phyloP scores from a whole-genome alignment of 2,888 invertebrate species.

The Himalopsyche japonica region DNA sequence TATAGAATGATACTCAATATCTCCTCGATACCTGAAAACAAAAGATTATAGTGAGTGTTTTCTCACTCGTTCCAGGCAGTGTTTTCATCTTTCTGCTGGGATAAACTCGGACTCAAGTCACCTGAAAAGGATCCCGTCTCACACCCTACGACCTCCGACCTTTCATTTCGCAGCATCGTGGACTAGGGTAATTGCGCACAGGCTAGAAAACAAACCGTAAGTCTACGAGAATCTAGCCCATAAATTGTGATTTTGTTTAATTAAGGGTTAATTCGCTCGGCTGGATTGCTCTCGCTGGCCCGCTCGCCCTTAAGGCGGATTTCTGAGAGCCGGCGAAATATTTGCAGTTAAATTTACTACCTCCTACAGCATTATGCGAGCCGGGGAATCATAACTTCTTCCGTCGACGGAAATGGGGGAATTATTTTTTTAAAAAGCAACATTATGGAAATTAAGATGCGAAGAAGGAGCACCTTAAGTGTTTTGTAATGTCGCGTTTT shows the following conservation, averaged over 20 bases:
- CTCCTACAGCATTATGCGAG: conserved; percentile 19
- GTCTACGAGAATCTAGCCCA: conserved; percentile 44
- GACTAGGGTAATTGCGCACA: conserved; percentile 43
- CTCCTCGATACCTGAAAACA: background rate
- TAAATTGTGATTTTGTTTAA: conserved; percentile 61
- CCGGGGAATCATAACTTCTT: conserved; percentile 36
- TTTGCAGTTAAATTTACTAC: conserved; percentile 32
- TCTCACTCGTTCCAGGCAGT: background rate
- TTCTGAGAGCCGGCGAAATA: conserved; percentile 31
- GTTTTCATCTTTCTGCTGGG: background rate
- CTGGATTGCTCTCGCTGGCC: conserved; percentile 31
- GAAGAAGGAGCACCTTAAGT: conserved; percentile 38
- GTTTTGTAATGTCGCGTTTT: conserved; percentile 41
- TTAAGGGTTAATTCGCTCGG: conserved; percentile 54
- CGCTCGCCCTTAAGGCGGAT: conserved; percentile 22
- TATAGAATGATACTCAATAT: background rate
- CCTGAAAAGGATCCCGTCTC: background rate
- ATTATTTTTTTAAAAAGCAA: conserved; percentile 37
- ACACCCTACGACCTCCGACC: background rate
- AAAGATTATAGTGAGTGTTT: background rate
- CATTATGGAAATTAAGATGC: conserved; percentile 41
- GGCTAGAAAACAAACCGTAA: conserved; percentile 48
- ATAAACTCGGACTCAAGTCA: background rate
- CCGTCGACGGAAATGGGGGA: conserved; percentile 27
- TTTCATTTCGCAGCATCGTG: background rate